Base-by-base conservation (phyloP, 2,797 vertebrate species). In the Peromyscus eremicus region DNA sequence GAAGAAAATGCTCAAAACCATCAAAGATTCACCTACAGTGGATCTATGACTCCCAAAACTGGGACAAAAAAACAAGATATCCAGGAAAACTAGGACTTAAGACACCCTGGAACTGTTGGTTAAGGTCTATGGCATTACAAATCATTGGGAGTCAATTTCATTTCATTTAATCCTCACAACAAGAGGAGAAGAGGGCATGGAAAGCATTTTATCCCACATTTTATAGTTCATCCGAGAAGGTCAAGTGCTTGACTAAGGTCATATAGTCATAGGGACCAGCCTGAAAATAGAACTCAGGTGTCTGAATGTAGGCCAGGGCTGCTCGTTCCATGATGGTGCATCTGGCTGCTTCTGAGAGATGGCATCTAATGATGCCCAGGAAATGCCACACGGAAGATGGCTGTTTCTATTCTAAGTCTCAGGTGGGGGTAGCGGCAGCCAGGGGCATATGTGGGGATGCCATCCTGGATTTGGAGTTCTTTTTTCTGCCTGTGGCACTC, bases 351-450 rank as follows among this genome's bases (percentile, higher is more conserved):
- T 84, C 73, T 13, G 23, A 85, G 32, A 81, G 55, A 52, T 29
- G 17, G 17, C n/a, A 17, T 19, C 55, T 43, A 10, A 0, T 29
- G 85, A 0, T 37, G 82, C 46, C 93, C 92, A 79, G 93, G 46
- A 92, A 73, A 81, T 93, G n/a, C 89, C 95, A 1, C 0, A 6
- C 2, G 2, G 94, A 71, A 23, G n/a, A 76, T 2, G 6, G 62
- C 68, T 46, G 92, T 43, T 83, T n/a, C 96, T 96, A 88, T 92
- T 96, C 73, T 86, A 40, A 91, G 95, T 13, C 40, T 60, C 71
- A 46, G 29, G 62, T 49, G 0, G 49, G 64, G 75, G 34, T 32
- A 52, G 71, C 0, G 6, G 32, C 27, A 49, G 49, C 80, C 70
- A 68, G 37, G 32, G 89, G 68, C 43, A 68, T 70, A 75, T 55